phyloP scores from a whole-genome alignment of 2,113 vertebrate species.

The Tylochromis polylepis region DNA sequence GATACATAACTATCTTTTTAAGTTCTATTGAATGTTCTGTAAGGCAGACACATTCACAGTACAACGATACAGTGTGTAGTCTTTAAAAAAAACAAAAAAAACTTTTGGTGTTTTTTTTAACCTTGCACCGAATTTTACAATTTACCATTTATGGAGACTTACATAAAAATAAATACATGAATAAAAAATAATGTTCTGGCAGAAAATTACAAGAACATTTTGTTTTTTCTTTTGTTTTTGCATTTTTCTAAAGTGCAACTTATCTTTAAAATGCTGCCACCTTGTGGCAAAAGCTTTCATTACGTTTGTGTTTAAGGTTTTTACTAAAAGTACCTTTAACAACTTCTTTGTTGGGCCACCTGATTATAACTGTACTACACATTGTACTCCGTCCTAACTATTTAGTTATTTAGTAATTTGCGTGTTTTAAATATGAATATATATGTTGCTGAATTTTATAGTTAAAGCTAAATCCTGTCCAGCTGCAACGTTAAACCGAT shows the following conservation, averaged over 20 bases:
- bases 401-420: background rate
- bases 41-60: background rate
- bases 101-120: background rate
- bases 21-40: background rate
- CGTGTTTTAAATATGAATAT: background rate
- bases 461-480: background rate
- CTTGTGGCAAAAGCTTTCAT: background rate
- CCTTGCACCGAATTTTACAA: background rate
- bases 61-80: background rate
- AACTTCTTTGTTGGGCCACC: background rate
- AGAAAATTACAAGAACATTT: background rate
- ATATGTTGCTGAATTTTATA: background rate
- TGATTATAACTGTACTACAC: background rate
- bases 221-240: background rate
- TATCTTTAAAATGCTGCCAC: background rate
- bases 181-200: background rate
- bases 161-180: background rate
- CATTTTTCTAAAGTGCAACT: background rate
- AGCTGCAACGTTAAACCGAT: background rate
- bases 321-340: background rate
- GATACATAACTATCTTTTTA: background rate
- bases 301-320: background rate
- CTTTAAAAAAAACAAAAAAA: background rate
- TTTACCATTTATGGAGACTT: background rate
- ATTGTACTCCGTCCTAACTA: background rate